Percentiles rank a stretch among this genome's conserved stretches.
Conservation (phyloP, 2,888 invertebrate genomes). For the Netelia fuscicornis region DNA sequence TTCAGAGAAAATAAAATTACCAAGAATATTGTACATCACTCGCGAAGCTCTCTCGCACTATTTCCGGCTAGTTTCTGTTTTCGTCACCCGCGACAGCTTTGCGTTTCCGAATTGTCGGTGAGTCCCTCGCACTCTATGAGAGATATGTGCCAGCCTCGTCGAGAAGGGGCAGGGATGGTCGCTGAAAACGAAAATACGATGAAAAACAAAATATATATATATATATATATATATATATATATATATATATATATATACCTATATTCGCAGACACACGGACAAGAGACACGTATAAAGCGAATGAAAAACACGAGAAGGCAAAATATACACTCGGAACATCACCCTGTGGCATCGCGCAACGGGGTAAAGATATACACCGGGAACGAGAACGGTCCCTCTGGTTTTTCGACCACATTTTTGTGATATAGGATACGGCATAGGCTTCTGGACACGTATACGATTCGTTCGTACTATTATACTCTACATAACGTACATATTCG, state of each 20-base stretch:
- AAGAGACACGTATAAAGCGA: conserved; percentile 31
- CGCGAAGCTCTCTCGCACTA: no score
- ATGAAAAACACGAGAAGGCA: conserved; percentile 59
- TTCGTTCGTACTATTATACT: conserved; percentile 27
- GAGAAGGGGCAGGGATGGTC: no score
- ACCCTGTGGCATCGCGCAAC: conserved; percentile 14
- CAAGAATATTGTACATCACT: no score
- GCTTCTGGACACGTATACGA: conserved; percentile 22
- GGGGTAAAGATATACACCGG: not conserved
- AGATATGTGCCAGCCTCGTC: no score
- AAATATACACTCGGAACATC: conserved; percentile 52
- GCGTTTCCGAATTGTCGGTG: no score
- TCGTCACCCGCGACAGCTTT: no score
- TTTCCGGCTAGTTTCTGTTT: no score
- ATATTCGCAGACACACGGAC: not conserved
- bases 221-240: no score
- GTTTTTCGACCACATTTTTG: conserved; percentile 65
- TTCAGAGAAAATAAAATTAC: no score
- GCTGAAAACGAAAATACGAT: not conserved
- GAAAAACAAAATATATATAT: not conserved
- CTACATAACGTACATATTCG: conserved; percentile 45
- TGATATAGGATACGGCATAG: conserved; percentile 41
- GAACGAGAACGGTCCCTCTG: conserved; percentile 46
- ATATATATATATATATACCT: no score
- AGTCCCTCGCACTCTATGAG: no score